Conservation (phyloP, 1,140 invertebrate species). For the Zophobas atratus region DNA sequence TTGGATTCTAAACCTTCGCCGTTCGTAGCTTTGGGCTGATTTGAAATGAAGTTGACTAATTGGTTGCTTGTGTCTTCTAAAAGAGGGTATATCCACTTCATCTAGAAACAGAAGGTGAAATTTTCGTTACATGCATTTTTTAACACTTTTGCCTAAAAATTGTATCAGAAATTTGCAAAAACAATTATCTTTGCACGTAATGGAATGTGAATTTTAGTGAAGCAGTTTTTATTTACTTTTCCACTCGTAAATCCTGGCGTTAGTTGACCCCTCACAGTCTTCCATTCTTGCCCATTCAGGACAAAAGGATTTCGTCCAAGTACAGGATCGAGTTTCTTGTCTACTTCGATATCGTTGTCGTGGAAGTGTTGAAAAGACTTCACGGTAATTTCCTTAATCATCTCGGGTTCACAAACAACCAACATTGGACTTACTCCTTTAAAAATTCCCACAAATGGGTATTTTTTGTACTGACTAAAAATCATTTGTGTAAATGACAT, state of each 20-base stretch:
- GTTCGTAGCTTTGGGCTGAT: slow-evolving; percentile 18
- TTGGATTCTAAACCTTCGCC: slow-evolving; percentile 50
- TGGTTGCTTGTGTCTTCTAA: slow-evolving; percentile 47
- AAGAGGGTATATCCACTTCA: slow-evolving; percentile 61
- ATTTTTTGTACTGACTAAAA: slow-evolving; percentile 55
- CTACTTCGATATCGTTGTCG: slow-evolving; percentile 65
- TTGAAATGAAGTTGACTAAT: slow-evolving; percentile 50
- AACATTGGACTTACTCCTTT: slow-evolving; percentile 61
- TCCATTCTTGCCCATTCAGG: slow-evolving; percentile 64
- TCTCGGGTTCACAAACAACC: slow-evolving; percentile 66
- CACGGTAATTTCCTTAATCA: slow-evolving; percentile 67
- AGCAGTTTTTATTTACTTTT: slow-evolving; percentile 58
- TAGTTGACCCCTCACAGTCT: slow-evolving; percentile 64
- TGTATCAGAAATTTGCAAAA: slow-evolving; percentile 47
- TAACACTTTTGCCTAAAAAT: background rate
- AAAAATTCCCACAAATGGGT: slow-evolving; percentile 60
- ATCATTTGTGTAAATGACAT: background rate
- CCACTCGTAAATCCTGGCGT: slow-evolving; percentile 66
- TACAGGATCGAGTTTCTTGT: slow-evolving; percentile 64
- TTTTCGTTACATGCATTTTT: slow-evolving; percentile 23
- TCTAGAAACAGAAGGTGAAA: slow-evolving; percentile 58
- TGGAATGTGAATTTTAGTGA: no score
- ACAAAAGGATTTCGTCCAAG: slow-evolving; percentile 64
- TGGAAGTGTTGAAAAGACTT: slow-evolving; percentile 69
- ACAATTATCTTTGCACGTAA: background rate